Conservation (phyloP, 2,888 invertebrate genomes). For the Lasiommata megera region DNA sequence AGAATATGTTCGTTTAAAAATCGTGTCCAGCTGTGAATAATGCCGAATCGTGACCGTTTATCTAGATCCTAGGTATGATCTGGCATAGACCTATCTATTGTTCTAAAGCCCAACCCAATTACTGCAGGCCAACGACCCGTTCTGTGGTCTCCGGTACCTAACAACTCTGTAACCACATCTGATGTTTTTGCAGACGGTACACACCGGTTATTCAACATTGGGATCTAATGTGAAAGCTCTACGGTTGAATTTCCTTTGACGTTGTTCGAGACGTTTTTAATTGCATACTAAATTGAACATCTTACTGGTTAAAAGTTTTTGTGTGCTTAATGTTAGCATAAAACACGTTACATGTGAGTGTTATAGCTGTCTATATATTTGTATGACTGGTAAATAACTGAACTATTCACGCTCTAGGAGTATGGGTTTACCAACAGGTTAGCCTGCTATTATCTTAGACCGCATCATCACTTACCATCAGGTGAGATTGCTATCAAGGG, state of each 20-base stretch:
- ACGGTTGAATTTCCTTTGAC: background rate
- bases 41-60: conserved; percentile 38
- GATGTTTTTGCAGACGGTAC: conserved; percentile 10
- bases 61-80: conserved; percentile 32
- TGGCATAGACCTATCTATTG: conserved; percentile 37
- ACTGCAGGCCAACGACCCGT: conserved; percentile 31
- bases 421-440: too few relatives aligned
- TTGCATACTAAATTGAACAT: conserved; percentile 7
- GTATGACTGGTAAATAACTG: background rate
- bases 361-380: background rate
- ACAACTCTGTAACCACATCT: conserved; percentile 1
- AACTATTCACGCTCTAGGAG: too few relatives aligned
- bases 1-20: conserved; percentile 17
- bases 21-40: conserved; percentile 35
- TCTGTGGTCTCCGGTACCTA: conserved; percentile 1
- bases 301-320: conserved; percentile 1
- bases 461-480: too few relatives aligned
- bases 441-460: too few relatives aligned
- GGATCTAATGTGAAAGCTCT: background rate
- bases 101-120: conserved; percentile 37
- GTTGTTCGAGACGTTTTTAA: background rate
- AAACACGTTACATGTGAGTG: background rate
- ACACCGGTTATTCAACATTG: background rate
- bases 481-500: too few relatives aligned
- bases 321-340: background rate